Base-by-base conservation (phyloP, 92 coral and sea anemone species). In the Epizoanthus stellaris region DNA sequence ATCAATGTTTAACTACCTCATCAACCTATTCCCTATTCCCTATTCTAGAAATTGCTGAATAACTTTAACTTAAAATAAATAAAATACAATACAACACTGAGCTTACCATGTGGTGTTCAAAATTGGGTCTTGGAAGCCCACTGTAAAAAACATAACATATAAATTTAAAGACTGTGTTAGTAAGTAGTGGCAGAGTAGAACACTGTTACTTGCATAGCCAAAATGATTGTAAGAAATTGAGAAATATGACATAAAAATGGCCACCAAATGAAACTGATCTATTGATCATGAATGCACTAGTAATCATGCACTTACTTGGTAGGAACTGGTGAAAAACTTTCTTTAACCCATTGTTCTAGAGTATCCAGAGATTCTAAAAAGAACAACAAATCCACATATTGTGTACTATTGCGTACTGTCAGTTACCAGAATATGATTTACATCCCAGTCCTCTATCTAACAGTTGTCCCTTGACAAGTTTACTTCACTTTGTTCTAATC, bases 341-440 rank as follows among this genome's bases (percentile, higher is more conserved):
- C 92, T 77, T 89, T 87, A 6, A 95, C 93, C 95, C 93, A 89
- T 67, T 87, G 86, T 80, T 95, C 98, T 21, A 95, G 89, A 30
- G 74, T 75, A 57, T 93, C 91, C 34, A 95, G 93, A 61, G 93
- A 74, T 75, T 95, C 98, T 95, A 88, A 62, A 83, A 63, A 56
- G 67, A 15, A 80, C 39, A 58, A 66, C 13, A 52, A 52, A 9
- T 52, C 56, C 14, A 9, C 0, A 52, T 10, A 52, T 2, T 1
- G 10, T 3, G 0, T 9, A 52, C 12, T 52, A 11, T 52, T 52
- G 56, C 11, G 14, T 8, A 49, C 14, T 9, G 14, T 30, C 15
- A 52, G 12, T 9, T 52, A 52, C 56, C 12, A 52, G 56, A 52
- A 52, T 52, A 52, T 52, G 10, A 52, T 49, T 49, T 47, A 49